Conservation (phyloP, 2,113 vertebrate species). For the Ctenodactylus gundi region DNA sequence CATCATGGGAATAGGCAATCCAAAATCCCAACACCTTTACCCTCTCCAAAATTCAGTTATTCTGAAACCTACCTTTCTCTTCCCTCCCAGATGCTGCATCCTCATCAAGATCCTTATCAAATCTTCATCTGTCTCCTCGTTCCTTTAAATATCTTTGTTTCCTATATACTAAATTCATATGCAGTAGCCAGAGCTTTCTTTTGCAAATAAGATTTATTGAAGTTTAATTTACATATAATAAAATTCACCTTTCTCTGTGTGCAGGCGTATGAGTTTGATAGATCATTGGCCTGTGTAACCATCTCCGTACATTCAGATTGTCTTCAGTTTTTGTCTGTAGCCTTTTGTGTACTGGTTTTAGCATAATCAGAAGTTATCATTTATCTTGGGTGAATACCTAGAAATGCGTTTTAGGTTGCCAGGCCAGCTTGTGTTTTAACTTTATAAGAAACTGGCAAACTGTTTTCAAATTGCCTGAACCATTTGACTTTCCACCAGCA, state of each 20-base stretch:
- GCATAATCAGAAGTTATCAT: conserved; percentile 3
- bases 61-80: background rate
- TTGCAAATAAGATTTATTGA: conserved; percentile 16
- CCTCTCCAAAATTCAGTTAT: background rate
- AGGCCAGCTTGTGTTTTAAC: conserved; percentile 25
- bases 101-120: background rate
- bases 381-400: background rate
- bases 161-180: background rate
- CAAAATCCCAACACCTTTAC: background rate
- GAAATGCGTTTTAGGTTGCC: background rate
- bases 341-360: background rate
- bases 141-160: background rate
- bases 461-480: background rate
- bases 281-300: background rate
- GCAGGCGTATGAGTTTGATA: background rate
- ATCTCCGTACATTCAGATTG: background rate
- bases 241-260: background rate
- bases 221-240: conserved; percentile 1
- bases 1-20: background rate
- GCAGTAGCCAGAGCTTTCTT: background rate
- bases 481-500: background rate
- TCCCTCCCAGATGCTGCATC: background rate
- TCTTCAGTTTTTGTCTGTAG: background rate
- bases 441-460: conserved; percentile 34
- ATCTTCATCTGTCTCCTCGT: background rate